Conservation (phyloP, 2,113 vertebrate genomes). For the Semicossyphus pulcher region DNA sequence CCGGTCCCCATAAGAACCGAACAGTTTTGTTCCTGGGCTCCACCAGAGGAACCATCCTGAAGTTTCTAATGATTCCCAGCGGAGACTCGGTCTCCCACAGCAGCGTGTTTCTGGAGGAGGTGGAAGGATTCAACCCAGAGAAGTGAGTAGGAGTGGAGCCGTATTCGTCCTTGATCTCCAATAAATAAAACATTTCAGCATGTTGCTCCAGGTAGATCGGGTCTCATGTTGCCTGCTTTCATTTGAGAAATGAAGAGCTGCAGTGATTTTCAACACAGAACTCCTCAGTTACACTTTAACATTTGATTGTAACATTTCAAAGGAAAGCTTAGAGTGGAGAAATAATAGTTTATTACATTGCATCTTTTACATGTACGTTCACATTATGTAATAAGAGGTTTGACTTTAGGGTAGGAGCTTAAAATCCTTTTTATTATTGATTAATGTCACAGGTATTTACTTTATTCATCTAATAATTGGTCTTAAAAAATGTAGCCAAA, state of each 20-base stretch:
- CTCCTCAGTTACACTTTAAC: constrained; percentile 2
- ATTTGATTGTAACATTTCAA: constrained; percentile 13
- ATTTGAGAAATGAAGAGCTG: constrained; percentile 9
- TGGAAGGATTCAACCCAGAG: constrained; percentile 93
- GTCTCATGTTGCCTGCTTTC: constrained; percentile 21
- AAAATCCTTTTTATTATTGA: background rate
- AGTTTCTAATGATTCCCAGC: constrained; percentile 90
- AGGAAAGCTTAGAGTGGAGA: background rate
- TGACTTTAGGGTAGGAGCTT: background rate
- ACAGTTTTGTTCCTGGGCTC: constrained; percentile 95
- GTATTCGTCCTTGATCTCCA: constrained; percentile 37
- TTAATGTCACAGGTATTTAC: background rate
- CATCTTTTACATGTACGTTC: background rate
- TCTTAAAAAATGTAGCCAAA: background rate
- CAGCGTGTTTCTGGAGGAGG: constrained; percentile 93
- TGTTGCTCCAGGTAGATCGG: constrained; percentile 19
- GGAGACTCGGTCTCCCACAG: constrained; percentile 81
- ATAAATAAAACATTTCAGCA: constrained; percentile 23
- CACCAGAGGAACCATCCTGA: constrained; percentile 92
- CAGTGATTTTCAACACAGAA: background rate
- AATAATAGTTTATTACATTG: no score
- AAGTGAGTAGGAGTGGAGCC: constrained; percentile 81
- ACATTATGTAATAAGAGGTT: constrained; percentile 11
- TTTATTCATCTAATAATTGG: background rate
- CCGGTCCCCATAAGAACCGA: constrained; percentile 91